Evolutionary conservation across 2,888 invertebrate genomes (phyloP).

Genomic region (Sylvicola fuscatus): DNA sequence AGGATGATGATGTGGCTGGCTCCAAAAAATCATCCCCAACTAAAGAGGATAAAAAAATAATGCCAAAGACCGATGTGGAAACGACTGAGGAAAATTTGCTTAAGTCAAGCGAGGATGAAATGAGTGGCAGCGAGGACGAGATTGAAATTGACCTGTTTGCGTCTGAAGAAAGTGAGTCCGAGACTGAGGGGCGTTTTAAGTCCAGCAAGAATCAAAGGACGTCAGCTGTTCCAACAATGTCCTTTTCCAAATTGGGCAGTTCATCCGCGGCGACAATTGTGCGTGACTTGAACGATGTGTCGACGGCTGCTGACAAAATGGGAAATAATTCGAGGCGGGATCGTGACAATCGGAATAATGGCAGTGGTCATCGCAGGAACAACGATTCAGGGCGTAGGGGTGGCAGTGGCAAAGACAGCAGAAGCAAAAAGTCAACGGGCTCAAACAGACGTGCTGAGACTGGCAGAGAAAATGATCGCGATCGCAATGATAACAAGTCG

Average conservation of each 20-base stretch:
- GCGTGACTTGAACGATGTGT: constrained; percentile 8
- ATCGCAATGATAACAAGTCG: constrained; percentile 1
- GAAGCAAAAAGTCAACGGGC: background rate
- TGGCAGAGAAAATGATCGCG: background rate
- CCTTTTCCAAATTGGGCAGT: constrained; percentile 9
- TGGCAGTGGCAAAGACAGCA: constrained; percentile 4
- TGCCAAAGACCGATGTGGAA: constrained; percentile 4
- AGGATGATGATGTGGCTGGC: too few species aligned
- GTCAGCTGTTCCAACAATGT: constrained; percentile 7
- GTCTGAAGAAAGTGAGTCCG: constrained; percentile 12
- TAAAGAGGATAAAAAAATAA: constrained; percentile 1
- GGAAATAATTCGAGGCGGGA: background rate
- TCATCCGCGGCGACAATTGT: constrained; percentile 6
- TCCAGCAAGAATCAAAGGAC: constrained; percentile 8
- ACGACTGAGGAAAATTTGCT: constrained; percentile 3
- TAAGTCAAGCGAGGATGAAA: constrained; percentile 5
- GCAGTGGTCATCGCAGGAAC: constrained; percentile 4
- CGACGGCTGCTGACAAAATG: background rate
- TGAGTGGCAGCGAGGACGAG: constrained; percentile 9
- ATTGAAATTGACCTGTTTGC: constrained; percentile 10
- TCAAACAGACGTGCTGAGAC: background rate
- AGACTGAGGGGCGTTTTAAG: constrained; percentile 12
- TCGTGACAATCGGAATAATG: constrained; percentile 1
- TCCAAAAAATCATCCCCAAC: background rate
- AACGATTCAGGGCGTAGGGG: constrained; percentile 2